These are phyloP conservation scores for Ceramica pisi DNA, from an alignment of 2,888 invertebrate genomes.

Conservation along the genomic window DNA sequence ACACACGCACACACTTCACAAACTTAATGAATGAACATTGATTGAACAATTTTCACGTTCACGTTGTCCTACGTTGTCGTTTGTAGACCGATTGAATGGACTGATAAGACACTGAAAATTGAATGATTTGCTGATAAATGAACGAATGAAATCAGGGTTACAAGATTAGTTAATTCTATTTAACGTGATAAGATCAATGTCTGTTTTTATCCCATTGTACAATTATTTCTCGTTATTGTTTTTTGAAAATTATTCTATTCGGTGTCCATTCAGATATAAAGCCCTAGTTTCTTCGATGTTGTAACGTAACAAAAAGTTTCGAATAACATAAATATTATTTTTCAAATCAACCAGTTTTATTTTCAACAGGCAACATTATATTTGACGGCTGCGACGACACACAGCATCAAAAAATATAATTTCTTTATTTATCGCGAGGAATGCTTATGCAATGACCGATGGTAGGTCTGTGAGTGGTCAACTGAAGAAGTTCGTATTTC, in stretches of 20 bases:
- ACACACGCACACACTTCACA: constrained; percentile 43
- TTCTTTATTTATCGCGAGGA: constrained; percentile 64
- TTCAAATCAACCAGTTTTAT: background rate
- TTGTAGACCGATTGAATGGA: constrained; percentile 47
- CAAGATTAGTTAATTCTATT: constrained; percentile 27
- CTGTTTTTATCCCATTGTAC: background rate
- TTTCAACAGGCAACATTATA: constrained; percentile 27
- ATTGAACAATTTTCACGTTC: constrained; percentile 18
- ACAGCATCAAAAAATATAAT: constrained; percentile 54
- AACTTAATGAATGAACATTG: constrained; percentile 55
- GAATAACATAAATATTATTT: background rate
- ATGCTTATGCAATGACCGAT: constrained; percentile 90
- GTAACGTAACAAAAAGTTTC: background rate
- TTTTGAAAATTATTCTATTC: background rate
- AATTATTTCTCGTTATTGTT: background rate
- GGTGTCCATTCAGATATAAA: background rate
- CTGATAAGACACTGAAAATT: constrained; percentile 49
- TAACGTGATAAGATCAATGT: background rate
- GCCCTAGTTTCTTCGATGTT: background rate
- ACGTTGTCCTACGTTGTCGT: background rate
- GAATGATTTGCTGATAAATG: constrained; percentile 62
- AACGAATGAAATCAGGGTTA: constrained; percentile 51
- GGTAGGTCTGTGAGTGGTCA: constrained; percentile 89
- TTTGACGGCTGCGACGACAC: constrained; percentile 52
- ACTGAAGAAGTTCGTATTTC: constrained; percentile 96